Evolutionary conservation across 2,113 vertebrate genomes (phyloP).

Genomic region (Cephalopterus ornatus): DNA sequence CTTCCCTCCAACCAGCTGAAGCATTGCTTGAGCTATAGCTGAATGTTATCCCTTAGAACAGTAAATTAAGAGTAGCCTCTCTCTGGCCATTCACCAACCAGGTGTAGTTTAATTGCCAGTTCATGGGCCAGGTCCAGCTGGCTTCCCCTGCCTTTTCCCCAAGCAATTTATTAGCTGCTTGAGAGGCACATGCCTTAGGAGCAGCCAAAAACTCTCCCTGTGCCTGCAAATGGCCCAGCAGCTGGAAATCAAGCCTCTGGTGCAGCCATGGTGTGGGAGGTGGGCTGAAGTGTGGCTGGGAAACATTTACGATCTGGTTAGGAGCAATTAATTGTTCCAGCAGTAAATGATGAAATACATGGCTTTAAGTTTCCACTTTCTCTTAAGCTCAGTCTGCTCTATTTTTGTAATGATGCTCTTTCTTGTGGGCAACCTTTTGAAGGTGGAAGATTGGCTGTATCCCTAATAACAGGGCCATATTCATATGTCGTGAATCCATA

Average conservation of each 20-base stretch:
- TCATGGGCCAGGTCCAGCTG: background rate
- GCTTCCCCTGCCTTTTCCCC: background rate
- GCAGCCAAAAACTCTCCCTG: background rate
- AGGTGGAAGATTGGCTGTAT: background rate
- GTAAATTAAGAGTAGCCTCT: background rate
- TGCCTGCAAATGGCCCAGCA: background rate
- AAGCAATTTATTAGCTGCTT: background rate
- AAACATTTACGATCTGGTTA: background rate
- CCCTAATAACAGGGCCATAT: background rate
- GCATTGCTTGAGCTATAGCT: background rate
- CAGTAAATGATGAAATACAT: background rate
- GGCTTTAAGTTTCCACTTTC: background rate
- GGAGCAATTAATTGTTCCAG: background rate
- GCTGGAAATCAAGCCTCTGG: background rate
- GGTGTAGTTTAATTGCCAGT: background rate
- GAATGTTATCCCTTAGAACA: background rate
- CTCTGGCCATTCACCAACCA: background rate
- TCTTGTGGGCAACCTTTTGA: background rate
- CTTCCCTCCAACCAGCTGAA: background rate
- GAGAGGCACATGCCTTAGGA: background rate
- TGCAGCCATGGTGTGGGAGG: background rate
- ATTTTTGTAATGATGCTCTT: background rate
- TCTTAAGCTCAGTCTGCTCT: background rate
- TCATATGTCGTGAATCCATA: fast-evolving
- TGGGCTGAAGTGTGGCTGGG: background rate